phyloP scores from a whole-genome alignment of 2,113 vertebrate species.

The Garra rufa region DNA sequence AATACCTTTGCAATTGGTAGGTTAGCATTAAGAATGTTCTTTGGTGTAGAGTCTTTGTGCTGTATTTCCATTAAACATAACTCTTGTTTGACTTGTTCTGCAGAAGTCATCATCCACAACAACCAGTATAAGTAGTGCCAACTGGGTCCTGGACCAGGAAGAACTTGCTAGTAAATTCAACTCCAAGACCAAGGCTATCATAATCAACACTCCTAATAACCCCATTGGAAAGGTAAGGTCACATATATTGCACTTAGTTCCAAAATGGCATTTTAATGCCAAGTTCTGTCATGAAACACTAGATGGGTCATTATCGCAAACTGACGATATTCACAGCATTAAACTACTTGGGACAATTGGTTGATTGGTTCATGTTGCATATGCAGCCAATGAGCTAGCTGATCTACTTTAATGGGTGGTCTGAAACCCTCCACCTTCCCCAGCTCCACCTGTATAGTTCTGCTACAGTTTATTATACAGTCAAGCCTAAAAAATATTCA shows the following conservation, averaged over 20 bases:
- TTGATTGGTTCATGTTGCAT: too few species aligned
- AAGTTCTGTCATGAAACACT: too few species aligned
- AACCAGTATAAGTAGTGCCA: slow-evolving; percentile 77
- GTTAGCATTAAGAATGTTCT: slow-evolving; percentile 62
- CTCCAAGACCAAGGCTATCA: slow-evolving; percentile 93
- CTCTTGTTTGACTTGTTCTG: neutral
- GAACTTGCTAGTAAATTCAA: slow-evolving; percentile 94
- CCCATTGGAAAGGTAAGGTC: slow-evolving; percentile 89
- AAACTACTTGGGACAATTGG: too few species aligned
- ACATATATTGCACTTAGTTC: neutral
- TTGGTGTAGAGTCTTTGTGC: neutral
- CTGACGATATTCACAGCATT: too few species aligned
- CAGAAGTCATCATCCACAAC: slow-evolving; percentile 76
- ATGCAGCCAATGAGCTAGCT: too few species aligned
- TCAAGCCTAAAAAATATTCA: too few species aligned
- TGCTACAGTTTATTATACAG: too few species aligned
- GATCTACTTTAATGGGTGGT: too few species aligned
- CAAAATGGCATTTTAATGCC: neutral
- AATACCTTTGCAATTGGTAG: slow-evolving; percentile 86
- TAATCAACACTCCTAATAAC: slow-evolving; percentile 95
- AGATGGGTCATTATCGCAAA: too few species aligned
- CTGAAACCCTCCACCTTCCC: too few species aligned
- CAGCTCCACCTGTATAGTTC: too few species aligned
- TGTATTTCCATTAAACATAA: neutral
- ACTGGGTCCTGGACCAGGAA: slow-evolving; percentile 87